Base-by-base conservation (phyloP, 2,888 invertebrate species). In the Aporophyla nigra region DNA sequence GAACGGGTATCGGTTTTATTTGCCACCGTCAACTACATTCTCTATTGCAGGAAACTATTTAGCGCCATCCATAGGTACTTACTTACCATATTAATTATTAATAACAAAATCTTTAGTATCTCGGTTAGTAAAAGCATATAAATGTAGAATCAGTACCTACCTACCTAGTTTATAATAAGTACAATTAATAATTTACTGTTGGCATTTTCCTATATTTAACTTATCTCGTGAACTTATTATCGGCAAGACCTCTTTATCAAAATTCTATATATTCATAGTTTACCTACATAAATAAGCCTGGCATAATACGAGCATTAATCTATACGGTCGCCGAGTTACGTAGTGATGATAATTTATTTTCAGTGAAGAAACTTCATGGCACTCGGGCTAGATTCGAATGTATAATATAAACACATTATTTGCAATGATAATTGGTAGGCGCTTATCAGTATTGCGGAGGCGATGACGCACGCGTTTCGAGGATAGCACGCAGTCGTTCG, bases 371-470 rank as follows among this genome's bases (percentile, higher is more conserved):
- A 93, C 94, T 95, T 92, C 90, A 91, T 90, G 87, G 85, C 89
- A 89, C 90, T 91, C 88, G 73, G 83, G 90, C 89, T 90, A 93
- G 91, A 94, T 93, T 93, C 90, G 91, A 92, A 93, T 93, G 92
- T 94, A 93, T 93, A 91, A 90, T 89, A 90, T 89, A 94, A 94
- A 94, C 93, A 95, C 90, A 93, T 94, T 95, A 96, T 96, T 96
- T 96, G 96, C 96, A 96, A 96, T 96, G 96, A 96, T 96, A 96
- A 96, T 96, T 96, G 93, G 92, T 92, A 92, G 93, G 92, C 93
- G 93, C 95, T 96, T 96, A 96, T 96, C 96, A 96, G 93, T 90
- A 88, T 93, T 91, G 94, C 93, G 93, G 95, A 94, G 95, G 94
- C 92, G 94, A 95, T 96, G 96, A 96, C 96, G 96, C 96, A 96